These are phyloP conservation scores for Emesis furor DNA, from an alignment of 2,888 invertebrate genomes.

Conservation along the genomic window DNA sequence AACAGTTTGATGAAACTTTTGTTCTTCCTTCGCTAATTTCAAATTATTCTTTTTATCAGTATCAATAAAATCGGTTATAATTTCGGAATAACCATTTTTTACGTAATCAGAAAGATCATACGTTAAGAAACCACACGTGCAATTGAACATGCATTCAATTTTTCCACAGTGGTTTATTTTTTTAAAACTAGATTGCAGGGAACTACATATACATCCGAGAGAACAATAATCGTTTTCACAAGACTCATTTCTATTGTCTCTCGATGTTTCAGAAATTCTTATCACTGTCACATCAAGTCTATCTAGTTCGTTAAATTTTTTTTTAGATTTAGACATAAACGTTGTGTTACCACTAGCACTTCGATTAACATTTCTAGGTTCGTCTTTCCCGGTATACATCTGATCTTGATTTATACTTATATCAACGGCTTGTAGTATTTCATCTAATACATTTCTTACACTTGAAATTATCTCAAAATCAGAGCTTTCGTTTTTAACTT, in stretches of 20 bases:
- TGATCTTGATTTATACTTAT: slow-evolving; percentile 92
- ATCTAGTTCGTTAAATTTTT: slow-evolving; percentile 89
- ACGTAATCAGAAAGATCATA: slow-evolving; percentile 80
- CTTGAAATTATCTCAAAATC: slow-evolving; percentile 73
- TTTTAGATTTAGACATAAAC: slow-evolving; percentile 82
- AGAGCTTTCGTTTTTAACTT: slow-evolving; percentile 36
- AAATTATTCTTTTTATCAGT: slow-evolving; percentile 89
- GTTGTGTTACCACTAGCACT: slow-evolving; percentile 73
- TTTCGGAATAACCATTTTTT: slow-evolving; percentile 77
- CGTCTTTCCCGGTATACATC: slow-evolving; percentile 82
- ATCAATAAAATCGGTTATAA: slow-evolving; percentile 83
- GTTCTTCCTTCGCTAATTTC: slow-evolving; percentile 93
- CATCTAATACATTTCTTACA: slow-evolving; percentile 87
- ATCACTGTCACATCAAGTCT: slow-evolving; percentile 94
- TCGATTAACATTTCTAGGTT: slow-evolving; percentile 79
- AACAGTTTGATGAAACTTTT: slow-evolving; percentile 95
- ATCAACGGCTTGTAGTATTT: slow-evolving; percentile 92
- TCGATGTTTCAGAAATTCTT: slow-evolving; percentile 83
- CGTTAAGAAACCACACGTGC: slow-evolving; percentile 85
- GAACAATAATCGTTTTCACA: slow-evolving; percentile 92
- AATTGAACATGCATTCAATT: slow-evolving; percentile 92
- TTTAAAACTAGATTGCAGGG: slow-evolving; percentile 87
- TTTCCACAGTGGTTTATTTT: slow-evolving; percentile 93
- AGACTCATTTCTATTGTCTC: slow-evolving; percentile 57
- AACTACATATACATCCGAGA: slow-evolving; percentile 94